Base-by-base conservation (phyloP, 1,140 invertebrate species). In the Anoplophora glabripennis region DNA sequence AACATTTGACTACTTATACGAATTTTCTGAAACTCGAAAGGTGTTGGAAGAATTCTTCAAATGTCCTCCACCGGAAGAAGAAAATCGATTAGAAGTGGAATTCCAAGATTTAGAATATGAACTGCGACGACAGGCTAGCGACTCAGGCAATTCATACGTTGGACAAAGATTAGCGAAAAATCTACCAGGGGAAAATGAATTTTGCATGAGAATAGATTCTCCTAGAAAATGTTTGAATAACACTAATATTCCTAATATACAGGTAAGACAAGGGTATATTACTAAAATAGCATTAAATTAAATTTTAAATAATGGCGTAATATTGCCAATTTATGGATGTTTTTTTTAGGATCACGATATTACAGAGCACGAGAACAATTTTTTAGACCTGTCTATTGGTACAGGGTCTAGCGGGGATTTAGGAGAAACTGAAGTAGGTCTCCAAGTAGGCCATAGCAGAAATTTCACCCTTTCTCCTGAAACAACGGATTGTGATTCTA, bases 401-500 rank as follows among this genome's bases (percentile, higher is more conserved):
- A 85, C 84, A 10, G 83, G 82, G 47, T 83, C 86, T 64, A 88
- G 86, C 65, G 86, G 87, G 52, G 84, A 86, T 78, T 78, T 83
- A 37, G 85, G 79, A 21, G 85, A 87, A 69, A 86, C 84, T 1
- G 85, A 87, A 70, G 83, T 86, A 3, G 84, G 83, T 34, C 69
- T 83, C 17, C 82, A 84, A 72, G 82, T 82, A 15, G 84, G 84
- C 1, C 84, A 85, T 56, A 86, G 83, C 63, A 79, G 87, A 18
- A 89, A 89, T 76, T 95, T 96, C 71, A 94, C 92, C 0, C 80
- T 96, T 5, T 96, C 93, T 18, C 93, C 94, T 1, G 94, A 96
- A 78, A 93, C 92, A 44, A 97, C 93, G n/a, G 94, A 96, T 69
- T 95, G 92, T 76, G 93, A 94, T 74, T 93, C 90, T 65, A 91